Evolutionary conservation across 2,888 invertebrate species (phyloP), one percentile per base, ranked within the genome.

Genomic region (Mimas tiliae): DNA sequence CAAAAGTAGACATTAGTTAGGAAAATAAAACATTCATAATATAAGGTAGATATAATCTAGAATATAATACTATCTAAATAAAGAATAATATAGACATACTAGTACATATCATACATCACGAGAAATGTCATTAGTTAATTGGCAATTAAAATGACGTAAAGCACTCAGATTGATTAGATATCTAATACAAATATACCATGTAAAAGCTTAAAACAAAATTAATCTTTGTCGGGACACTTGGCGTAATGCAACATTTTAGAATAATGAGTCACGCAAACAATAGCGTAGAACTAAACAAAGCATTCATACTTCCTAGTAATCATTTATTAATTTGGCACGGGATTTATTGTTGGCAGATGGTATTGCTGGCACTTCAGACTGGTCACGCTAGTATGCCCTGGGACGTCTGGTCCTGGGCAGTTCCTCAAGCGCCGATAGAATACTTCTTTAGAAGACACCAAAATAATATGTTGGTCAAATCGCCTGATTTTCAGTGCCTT

Each of bases 341-440:
- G 21, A 19, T 12, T 62, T 67, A 64, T 62, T 67, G 27, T 77
- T 75, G 14, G 42, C 77, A 84, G 81, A 65, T 67, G 34, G 6
- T 78, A 27, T 21, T 72, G 50, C 50, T 78, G 65, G 62, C 63
- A 52, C 12, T 65, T 50, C 65, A 69, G 6, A 51, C 52, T 12
- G 69, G 65, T 6, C 62, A 68, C 14, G 63, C 38, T 1, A 52
- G 67, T 3, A 51, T 76, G 12, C 72, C 75, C 0, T 85, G 84
- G 84, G 71, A 78, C 0, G 72, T 67, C 9, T 80, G 82, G 83
- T 71, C 78, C 0, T 78, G 78, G 78, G 67, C 72, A 0, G 63
- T 69, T 3, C 73, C 77, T 3, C 75, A 76, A 27, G 70, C 72
- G 12, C 77, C 79, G 0, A 70, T 73, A 6, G 72, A 69, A 33